These are phyloP conservation scores for Spongilla lacustris DNA, from an alignment of 37 sponge, comb jelly and placozoan genomes.

Conservation along the genomic window DNA sequence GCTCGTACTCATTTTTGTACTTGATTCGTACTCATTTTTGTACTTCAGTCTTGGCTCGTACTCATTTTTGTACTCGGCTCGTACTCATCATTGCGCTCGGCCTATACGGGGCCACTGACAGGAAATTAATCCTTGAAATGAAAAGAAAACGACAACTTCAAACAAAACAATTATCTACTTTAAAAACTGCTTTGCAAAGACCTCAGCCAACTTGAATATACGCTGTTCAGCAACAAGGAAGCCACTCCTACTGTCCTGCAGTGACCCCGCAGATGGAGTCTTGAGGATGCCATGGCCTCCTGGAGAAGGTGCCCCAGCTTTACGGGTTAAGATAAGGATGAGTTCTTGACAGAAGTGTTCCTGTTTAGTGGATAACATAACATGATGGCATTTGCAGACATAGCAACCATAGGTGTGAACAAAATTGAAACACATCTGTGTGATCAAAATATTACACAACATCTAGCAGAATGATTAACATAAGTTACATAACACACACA, in stretches of 20 bases:
- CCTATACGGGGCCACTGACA: no score
- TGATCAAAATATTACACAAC: neutral
- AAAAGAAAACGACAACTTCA: neutral
- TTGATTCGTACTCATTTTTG: no score
- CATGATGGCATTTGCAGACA: no score
- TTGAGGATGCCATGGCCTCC: neutral
- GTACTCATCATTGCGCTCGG: no score
- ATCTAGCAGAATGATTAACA: neutral
- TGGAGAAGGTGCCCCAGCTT: constrained; percentile 59
- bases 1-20: no score
- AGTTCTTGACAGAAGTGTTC: constrained; percentile 43
- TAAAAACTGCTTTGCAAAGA: constrained; percentile 53
- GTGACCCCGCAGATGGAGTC: neutral
- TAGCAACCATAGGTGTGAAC: no score
- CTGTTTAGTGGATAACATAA: constrained; percentile 6
- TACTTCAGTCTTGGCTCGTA: no score
- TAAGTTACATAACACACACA: neutral
- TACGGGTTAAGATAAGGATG: constrained; percentile 42
- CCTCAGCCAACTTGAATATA: constrained; percentile 57
- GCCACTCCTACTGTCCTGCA: neutral
- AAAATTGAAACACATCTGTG: no score
- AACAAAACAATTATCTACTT: neutral
- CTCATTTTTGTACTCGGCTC: no score
- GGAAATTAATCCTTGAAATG: neutral
- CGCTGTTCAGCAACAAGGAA: constrained; percentile 33